Conservation (phyloP, 2,888 invertebrate species). For the Orthosia cruda region DNA sequence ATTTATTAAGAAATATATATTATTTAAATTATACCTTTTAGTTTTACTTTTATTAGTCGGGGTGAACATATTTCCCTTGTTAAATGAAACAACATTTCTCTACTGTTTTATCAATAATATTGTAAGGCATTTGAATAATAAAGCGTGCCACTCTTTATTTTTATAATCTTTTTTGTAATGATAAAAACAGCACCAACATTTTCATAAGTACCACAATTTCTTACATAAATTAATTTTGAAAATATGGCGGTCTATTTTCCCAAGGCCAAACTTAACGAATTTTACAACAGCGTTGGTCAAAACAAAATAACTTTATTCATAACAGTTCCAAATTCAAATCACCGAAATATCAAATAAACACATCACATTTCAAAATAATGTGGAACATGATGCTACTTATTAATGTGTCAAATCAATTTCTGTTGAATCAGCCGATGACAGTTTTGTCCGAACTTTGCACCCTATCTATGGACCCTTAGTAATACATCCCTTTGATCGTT, state of each 20-base stretch:
- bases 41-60: not conserved
- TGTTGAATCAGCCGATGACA: slow-evolving; percentile 25
- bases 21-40: not conserved
- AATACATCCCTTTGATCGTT: slow-evolving; percentile 61
- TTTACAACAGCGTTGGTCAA: not conserved
- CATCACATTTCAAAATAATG: not conserved
- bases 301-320: not conserved
- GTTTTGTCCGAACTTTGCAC: slow-evolving; percentile 50
- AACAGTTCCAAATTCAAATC: slow-evolving; percentile 1
- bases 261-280: not conserved
- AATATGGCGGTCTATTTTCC: not conserved
- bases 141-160: too few species aligned
- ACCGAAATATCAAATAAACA: slow-evolving; percentile 7
- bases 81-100: not conserved
- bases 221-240: too few species aligned
- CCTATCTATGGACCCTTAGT: slow-evolving; percentile 47
- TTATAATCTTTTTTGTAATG: too few species aligned
- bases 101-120: too few species aligned
- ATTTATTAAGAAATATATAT: not conserved
- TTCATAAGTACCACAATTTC: too few species aligned
- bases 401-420: slow-evolving; percentile 57
- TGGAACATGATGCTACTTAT: slow-evolving; percentile 29
- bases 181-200: too few species aligned
- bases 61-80: not conserved
- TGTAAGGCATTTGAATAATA: too few species aligned